phyloP scores from a whole-genome alignment of 2,888 invertebrate genomes.

The Epirrhoe tristata region DNA sequence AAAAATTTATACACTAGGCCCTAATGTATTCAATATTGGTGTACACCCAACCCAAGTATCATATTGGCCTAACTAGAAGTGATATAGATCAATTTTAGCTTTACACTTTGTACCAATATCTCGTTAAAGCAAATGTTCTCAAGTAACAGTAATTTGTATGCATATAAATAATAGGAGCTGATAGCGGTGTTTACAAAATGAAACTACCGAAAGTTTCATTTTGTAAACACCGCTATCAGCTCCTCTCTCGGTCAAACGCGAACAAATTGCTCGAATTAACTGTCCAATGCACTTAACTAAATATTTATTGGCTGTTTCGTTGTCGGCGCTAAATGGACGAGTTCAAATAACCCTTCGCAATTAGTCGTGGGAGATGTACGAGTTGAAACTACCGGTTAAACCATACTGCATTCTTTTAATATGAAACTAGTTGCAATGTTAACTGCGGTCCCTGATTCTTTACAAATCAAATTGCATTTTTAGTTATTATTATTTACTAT shows the following conservation, averaged over 20 bases:
- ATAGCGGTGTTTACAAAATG: no score
- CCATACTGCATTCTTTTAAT: neutral
- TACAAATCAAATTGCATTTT: no score
- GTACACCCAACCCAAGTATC: no score
- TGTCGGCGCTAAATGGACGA: constrained; percentile 54
- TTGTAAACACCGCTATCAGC: constrained; percentile 35
- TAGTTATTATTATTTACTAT: no score
- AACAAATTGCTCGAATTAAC: constrained; percentile 72
- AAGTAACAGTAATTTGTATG: neutral
- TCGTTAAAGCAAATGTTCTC: neutral
- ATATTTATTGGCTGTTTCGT: constrained; percentile 62
- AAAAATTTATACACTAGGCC: no score
- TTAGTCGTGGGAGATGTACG: constrained; percentile 41
- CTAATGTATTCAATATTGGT: no score
- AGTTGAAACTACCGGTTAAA: constrained; percentile 4
- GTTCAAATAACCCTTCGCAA: constrained; percentile 50
- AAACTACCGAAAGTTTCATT: neutral
- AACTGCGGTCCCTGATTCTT: no score
- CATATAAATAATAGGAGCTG: neutral
- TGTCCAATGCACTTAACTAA: constrained; percentile 68
- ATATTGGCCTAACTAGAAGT: no score
- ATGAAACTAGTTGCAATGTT: neutral
- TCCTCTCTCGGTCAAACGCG: constrained; percentile 42
- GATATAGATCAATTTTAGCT: neutral
- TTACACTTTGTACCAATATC: neutral